phyloP scores from a whole-genome alignment of 2,113 vertebrate genomes.

The Hylia prasina region DNA sequence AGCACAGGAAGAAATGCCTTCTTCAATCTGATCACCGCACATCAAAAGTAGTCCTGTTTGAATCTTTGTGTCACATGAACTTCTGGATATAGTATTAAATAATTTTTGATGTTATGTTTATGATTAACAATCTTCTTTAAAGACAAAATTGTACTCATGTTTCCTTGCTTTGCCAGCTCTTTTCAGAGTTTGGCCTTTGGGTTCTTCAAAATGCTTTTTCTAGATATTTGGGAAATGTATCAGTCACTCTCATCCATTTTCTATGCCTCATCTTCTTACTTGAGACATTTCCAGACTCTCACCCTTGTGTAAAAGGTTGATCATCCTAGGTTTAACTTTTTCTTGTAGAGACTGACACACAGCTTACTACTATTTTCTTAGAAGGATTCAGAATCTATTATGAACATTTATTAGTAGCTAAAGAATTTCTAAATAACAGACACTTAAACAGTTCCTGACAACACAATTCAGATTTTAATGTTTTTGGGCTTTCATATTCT shows the following conservation, averaged over 20 bases:
- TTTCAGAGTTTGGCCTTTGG: not conserved
- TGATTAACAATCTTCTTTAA: not conserved
- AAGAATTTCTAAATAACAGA: not conserved
- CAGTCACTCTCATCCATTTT: not conserved
- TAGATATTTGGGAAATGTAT: not conserved
- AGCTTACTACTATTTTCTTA: not conserved
- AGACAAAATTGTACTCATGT: not conserved
- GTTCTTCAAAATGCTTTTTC: not conserved
- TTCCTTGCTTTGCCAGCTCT: not conserved
- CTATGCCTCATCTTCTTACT: not conserved
- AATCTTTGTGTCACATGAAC: not conserved
- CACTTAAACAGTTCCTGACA: not conserved
- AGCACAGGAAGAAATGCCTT: not conserved
- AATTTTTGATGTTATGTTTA: not conserved
- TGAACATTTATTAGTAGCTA: not conserved
- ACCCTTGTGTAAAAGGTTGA: not conserved
- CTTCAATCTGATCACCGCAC: not conserved
- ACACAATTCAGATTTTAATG: not conserved
- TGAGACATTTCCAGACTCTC: not conserved
- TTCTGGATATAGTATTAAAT: not conserved
- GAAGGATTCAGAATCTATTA: not conserved
- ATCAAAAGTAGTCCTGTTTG: not conserved
- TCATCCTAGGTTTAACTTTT: not conserved
- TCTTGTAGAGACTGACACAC: not conserved
- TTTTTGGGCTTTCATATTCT: not conserved